Percentiles rank a stretch among this genome's conserved stretches.
phyloP scores from a whole-genome alignment of 2,113 vertebrate species.

The Romanogobio albipinnatus region DNA sequence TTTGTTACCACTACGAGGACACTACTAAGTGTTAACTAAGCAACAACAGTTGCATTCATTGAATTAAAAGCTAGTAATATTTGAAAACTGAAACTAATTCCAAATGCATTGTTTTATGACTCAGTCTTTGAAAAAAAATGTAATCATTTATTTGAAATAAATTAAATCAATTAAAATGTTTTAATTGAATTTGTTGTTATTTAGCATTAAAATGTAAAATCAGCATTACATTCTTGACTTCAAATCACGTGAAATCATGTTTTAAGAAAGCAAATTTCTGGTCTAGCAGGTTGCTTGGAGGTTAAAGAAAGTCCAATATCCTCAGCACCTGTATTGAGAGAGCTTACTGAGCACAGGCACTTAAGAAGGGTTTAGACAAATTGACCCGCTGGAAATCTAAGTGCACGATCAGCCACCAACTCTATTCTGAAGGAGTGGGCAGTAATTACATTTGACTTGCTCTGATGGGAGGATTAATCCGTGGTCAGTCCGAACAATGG shows the following conservation, averaged over 20 bases:
- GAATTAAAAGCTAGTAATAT: neutral
- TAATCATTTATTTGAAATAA: too few species aligned
- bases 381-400: constrained; percentile 63
- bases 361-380: constrained; percentile 67
- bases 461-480: constrained; percentile 64
- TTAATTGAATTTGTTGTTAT: neutral
- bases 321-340: constrained; percentile 55
- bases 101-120: neutral
- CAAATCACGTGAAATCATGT: neutral
- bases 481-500: constrained; percentile 61
- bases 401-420: constrained; percentile 65
- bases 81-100: neutral
- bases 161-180: too few species aligned
- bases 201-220: neutral
- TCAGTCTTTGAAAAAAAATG: too few species aligned
- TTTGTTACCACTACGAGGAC: neutral
- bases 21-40: neutral
- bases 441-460: constrained; percentile 72
- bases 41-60: neutral
- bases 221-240: neutral
- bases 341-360: constrained; percentile 60
- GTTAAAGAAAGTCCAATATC: constrained; percentile 48
- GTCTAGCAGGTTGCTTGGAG: constrained; percentile 56
- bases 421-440: constrained; percentile 67
- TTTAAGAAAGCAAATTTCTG: constrained; percentile 63